Conservation (phyloP, 2,797 vertebrate genomes). For the Bradypus variegatus region DNA sequence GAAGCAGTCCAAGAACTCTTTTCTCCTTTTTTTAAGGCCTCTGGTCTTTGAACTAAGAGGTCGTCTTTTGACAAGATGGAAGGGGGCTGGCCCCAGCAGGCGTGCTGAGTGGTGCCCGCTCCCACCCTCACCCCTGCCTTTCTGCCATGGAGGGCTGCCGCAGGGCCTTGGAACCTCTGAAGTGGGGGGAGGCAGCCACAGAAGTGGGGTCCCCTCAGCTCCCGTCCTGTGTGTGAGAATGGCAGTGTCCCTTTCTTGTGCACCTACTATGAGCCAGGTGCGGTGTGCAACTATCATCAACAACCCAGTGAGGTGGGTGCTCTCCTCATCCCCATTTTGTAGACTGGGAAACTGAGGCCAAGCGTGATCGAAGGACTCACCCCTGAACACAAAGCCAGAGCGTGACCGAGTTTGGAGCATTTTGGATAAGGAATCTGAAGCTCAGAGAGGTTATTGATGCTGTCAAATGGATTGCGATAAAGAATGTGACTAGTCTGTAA, state of each 20-base stretch:
- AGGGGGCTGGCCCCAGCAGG: neutral
- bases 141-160: neutral
- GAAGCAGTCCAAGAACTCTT: constrained; percentile 18
- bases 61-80: neutral
- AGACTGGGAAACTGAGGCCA: neutral
- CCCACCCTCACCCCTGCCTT: neutral
- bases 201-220: fast-evolving
- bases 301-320: neutral
- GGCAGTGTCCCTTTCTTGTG: neutral
- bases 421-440: neutral
- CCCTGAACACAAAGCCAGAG: neutral
- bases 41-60: constrained; percentile 47
- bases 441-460: neutral
- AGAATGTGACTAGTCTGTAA: fast-evolving
- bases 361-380: neutral
- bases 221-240: neutral
- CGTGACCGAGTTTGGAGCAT: neutral
- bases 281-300: neutral
- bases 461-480: neutral
- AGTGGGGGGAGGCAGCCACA: neutral
- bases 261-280: neutral
- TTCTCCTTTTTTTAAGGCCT: neutral
- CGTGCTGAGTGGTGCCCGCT: fast-evolving
- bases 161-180: neutral
- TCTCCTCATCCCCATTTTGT: too few species aligned